phyloP scores from a whole-genome alignment of 2,888 invertebrate species.

The Micoletzkya japonica region DNA sequence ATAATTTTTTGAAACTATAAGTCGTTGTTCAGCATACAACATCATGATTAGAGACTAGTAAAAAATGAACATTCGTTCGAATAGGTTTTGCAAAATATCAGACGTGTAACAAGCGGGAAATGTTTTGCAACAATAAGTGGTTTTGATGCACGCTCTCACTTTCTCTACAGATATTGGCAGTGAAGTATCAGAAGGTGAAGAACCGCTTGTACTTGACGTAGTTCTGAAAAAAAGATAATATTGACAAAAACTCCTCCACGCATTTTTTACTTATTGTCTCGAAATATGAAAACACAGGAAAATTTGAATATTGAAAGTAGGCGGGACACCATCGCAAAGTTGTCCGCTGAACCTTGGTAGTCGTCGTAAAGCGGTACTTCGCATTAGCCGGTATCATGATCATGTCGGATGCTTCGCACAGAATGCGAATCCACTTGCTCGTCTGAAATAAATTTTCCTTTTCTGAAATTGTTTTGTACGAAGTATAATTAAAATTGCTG shows the following conservation, averaged over 20 bases:
- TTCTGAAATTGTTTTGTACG: neutral
- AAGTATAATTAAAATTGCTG: no score
- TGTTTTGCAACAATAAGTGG: no score
- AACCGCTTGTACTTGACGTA: slow-evolving; percentile 17
- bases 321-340: no score
- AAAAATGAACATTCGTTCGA: no score
- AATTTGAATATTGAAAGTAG: no score
- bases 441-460: neutral
- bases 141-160: no score
- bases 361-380: neutral
- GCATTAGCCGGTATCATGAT: neutral
- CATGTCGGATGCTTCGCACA: slow-evolving; percentile 2
- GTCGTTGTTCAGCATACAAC: no score
- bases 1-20: no score
- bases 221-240: neutral
- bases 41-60: no score
- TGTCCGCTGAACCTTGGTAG: neutral
- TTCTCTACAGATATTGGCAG: neutral
- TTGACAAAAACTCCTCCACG: neutral
- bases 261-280: neutral
- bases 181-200: neutral
- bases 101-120: no score
- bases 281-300: neutral
- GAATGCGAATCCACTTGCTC: slow-evolving; percentile 6
- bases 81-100: no score